Conservation (phyloP, 2,113 vertebrate genomes). For the Nothobranchius kuhntae region DNA sequence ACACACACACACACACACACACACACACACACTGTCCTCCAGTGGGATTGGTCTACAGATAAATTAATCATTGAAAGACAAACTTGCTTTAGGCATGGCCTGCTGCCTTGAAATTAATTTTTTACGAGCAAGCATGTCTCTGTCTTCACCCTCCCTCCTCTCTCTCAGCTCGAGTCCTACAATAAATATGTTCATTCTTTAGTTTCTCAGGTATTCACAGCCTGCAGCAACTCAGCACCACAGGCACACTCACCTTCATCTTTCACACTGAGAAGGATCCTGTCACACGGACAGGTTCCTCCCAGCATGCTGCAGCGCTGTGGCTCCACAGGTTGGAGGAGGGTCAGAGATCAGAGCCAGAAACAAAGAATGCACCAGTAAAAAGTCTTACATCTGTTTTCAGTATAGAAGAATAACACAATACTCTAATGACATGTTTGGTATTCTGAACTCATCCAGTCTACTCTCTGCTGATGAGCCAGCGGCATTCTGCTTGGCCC, state of each 20-base stretch:
- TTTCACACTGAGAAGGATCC: neutral
- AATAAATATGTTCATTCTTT: conserved; percentile 14
- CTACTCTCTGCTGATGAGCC: conserved; percentile 19
- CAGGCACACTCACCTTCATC: neutral
- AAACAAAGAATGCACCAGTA: neutral
- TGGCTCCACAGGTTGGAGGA: neutral
- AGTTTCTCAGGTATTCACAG: conserved; percentile 13
- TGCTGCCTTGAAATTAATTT: conserved; percentile 44
- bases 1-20: conserved; percentile 15
- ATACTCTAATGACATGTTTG: neutral
- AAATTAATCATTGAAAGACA: conserved; percentile 56
- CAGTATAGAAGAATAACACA: neutral
- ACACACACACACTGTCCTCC: conserved; percentile 23
- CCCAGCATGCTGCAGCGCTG: conserved; percentile 21
- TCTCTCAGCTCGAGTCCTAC: neutral
- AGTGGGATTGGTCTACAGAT: conserved; percentile 39
- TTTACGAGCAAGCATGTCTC: conserved; percentile 28
- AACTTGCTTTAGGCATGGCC: conserved; percentile 52
- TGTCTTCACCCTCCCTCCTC: conserved; percentile 6
- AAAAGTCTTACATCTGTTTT: neutral
- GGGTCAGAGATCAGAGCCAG: neutral
- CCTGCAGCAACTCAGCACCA: conserved; percentile 7
- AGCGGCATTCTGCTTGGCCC: conserved; percentile 7
- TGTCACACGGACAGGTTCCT: neutral
- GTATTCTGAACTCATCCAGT: conserved; percentile 15